Base-by-base conservation (phyloP, 2,113 vertebrate genomes). In the Piaya cayana region DNA sequence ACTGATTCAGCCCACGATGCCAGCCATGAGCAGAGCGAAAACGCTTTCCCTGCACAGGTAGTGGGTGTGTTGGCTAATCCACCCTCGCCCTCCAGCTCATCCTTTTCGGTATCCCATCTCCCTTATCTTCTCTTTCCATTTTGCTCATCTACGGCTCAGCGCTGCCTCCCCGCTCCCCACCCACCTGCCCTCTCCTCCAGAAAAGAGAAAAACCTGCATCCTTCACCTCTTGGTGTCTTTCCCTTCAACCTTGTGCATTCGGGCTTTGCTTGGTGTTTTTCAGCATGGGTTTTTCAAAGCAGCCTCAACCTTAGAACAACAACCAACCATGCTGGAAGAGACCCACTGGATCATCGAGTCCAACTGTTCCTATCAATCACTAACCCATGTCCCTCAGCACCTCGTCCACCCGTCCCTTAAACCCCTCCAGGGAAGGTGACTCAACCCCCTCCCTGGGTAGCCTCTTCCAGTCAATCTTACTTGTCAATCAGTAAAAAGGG, bases 191-290 rank as follows among this genome's bases (percentile, higher is more conserved):
- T 32, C 47, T 65, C 42, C 50, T 56, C 53, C 75, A n/a, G 58
- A 58, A 29, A 63, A 58, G 13, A n/a, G 37, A 36, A 37, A 69
- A 72, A 32, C 5, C 43, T 21, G 47, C 21, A 49, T 20, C 47
- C 47, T 22, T 49, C 47, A 23, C 11, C 47, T 49, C 47, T 47
- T 21, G 47, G 19, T 49, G 47, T 49, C 8, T 49, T 49, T 22
- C 30, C 3, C 29, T 39, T n/a, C 52, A 9, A 12, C 81, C 59
- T 71, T 8, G 0, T 13, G 16, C 4, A 1, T 36, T 15, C 9
- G 7, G 29, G 34, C 26, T 47, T 69, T 22, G 56, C 37, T 20
- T 12, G 39, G 39, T 39, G 39, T 39, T 53, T 67, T 52, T 30
- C 62, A 12, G 7, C 0, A 1, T 26, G 21, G 36, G 30, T 15